These are phyloP conservation scores for Silurus asotus DNA, from an alignment of 2,113 vertebrate genomes.

Conservation along the genomic window DNA sequence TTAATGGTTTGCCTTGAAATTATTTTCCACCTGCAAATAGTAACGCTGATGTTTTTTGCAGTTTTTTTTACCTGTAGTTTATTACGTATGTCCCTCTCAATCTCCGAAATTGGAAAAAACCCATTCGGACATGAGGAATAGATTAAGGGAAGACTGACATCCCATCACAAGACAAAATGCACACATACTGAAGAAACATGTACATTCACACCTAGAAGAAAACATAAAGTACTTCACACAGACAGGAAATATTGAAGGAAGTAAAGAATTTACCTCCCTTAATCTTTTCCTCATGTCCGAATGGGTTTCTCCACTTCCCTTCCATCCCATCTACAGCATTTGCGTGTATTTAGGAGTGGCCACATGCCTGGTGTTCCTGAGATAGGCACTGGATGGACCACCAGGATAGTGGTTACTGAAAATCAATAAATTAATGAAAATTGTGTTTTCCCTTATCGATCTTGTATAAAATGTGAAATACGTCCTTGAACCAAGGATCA, in stretches of 20 bases:
- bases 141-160: too few relatives aligned
- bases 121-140: too few relatives aligned
- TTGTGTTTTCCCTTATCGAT: background rate
- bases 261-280: too few relatives aligned
- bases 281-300: background rate
- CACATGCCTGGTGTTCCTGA: background rate
- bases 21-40: too few relatives aligned
- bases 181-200: too few relatives aligned
- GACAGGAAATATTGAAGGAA: too few relatives aligned
- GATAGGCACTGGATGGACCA: background rate
- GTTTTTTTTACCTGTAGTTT: constrained; percentile 23
- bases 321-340: background rate
- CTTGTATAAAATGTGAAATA: background rate
- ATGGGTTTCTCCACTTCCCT: background rate
- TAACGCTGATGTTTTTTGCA: constrained; percentile 23
- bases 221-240: background rate
- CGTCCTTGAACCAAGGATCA: too few relatives aligned
- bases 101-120: too few relatives aligned
- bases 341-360: background rate
- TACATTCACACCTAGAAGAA: too few relatives aligned
- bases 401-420: background rate
- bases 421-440: background rate
- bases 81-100: constrained; percentile 3
- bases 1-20: background rate
- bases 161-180: too few relatives aligned